Conservation (phyloP, 2,888 invertebrate species). For the Capitulum mitella region DNA sequence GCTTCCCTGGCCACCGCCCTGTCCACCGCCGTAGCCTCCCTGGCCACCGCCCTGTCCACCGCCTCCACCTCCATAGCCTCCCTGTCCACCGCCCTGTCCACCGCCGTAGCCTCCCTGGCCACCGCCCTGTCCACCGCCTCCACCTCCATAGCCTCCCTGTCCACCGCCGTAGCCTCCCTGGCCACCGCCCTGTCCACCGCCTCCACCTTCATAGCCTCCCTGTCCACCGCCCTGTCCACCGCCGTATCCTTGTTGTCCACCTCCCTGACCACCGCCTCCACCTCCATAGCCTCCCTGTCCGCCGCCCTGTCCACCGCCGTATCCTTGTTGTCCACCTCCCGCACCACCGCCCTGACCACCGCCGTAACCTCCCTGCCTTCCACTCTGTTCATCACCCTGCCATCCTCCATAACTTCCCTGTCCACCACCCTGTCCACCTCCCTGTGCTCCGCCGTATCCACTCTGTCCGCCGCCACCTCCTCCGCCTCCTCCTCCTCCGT, state of each 20-base stretch:
- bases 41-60: no score
- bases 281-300: neutral
- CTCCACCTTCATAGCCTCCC: neutral
- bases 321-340: no score
- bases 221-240: neutral
- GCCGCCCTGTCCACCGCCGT: neutral
- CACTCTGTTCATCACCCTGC: no score
- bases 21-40: neutral
- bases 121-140: no score
- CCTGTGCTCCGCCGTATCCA: no score
- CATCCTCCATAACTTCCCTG: no score
- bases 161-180: neutral
- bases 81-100: neutral
- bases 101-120: neutral
- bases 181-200: neutral
- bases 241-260: neutral
- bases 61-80: no score
- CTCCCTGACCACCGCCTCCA: neutral
- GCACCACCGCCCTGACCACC: neutral
- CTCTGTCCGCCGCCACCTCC: no score
- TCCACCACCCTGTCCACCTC: no score
- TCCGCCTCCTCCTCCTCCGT: no score
- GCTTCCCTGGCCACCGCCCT: neutral
- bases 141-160: neutral
- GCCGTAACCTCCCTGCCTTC: neutral